Evolutionary conservation across 1,140 invertebrate genomes (phyloP).

Genomic region (Himalopsyche phryganea): DNA sequence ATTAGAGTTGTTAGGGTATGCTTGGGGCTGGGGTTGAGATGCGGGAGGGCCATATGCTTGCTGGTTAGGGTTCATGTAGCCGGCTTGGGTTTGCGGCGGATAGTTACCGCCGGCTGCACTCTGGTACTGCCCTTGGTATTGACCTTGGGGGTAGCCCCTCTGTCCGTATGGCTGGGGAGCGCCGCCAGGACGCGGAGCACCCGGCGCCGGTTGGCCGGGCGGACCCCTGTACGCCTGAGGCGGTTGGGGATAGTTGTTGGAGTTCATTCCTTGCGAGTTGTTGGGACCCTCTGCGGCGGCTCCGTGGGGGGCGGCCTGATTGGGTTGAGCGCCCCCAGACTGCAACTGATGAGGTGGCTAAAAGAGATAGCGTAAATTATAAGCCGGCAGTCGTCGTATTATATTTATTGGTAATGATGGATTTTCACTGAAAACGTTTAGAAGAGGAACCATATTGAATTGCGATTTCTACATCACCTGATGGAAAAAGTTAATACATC

Average conservation of each 20-base stretch:
- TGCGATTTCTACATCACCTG: no score
- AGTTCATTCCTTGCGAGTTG: conserved; percentile 39
- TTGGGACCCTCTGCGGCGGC: conserved; percentile 40
- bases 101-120: conserved; percentile 42
- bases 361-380: conserved; percentile 32
- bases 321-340: conserved; percentile 41
- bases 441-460: no score
- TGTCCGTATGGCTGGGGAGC: conserved; percentile 51
- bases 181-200: conserved; percentile 38
- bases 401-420: no score
- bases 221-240: conserved; percentile 41
- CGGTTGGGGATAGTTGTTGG: conserved; percentile 20
- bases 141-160: conserved; percentile 50
- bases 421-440: no score
- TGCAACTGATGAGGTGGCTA: conserved; percentile 50
- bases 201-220: conserved; percentile 43
- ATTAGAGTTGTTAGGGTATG: conserved; percentile 48
- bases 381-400: no score
- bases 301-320: conserved; percentile 38
- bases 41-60: conserved; percentile 52
- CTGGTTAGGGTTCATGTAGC: conserved; percentile 44
- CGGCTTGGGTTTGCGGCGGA: conserved; percentile 43
- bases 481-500: no score
- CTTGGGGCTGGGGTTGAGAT: conserved; percentile 47
- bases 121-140: conserved; percentile 53